These are phyloP conservation scores for Ectobius pallidus DNA, from an alignment of 2,888 invertebrate species.

Conservation along the genomic window DNA sequence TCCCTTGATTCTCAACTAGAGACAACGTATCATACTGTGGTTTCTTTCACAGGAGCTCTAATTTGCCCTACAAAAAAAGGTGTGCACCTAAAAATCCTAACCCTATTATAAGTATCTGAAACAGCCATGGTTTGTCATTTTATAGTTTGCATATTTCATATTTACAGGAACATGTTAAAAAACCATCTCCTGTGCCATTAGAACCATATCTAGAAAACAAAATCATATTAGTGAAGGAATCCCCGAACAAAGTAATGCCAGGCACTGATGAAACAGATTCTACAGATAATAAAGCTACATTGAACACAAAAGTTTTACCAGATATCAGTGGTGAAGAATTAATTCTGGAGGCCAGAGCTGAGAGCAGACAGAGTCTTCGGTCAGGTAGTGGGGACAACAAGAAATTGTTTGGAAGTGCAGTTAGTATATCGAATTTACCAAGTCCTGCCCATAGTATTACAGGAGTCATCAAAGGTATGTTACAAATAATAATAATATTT, in stretches of 20 bases:
- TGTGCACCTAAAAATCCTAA: too few relatives aligned
- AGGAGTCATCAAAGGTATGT: conserved; percentile 9
- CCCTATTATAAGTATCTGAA: too few relatives aligned
- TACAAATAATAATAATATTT: too few relatives aligned
- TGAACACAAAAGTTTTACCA: not conserved
- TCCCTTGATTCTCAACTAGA: too few relatives aligned
- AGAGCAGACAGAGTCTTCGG: not conserved
- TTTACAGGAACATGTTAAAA: too few relatives aligned
- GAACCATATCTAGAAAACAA: conserved; percentile 1
- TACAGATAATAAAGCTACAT: not conserved
- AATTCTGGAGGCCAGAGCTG: not conserved
- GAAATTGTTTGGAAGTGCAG: not conserved
- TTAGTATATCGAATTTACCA: not conserved
- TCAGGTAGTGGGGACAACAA: not conserved
- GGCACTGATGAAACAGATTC: not conserved
- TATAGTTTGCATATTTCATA: too few relatives aligned
- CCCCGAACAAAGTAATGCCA: not conserved
- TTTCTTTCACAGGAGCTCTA: too few relatives aligned
- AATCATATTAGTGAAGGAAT: conserved; percentile 28
- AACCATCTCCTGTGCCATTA: not conserved
- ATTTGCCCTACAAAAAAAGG: too few relatives aligned
- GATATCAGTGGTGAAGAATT: not conserved
- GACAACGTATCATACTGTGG: too few relatives aligned
- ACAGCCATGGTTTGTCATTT: too few relatives aligned
- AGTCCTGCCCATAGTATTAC: not conserved